These are phyloP conservation scores for Cheilosia vernalis DNA, from an alignment of 2,888 invertebrate species.

Conservation along the genomic window DNA sequence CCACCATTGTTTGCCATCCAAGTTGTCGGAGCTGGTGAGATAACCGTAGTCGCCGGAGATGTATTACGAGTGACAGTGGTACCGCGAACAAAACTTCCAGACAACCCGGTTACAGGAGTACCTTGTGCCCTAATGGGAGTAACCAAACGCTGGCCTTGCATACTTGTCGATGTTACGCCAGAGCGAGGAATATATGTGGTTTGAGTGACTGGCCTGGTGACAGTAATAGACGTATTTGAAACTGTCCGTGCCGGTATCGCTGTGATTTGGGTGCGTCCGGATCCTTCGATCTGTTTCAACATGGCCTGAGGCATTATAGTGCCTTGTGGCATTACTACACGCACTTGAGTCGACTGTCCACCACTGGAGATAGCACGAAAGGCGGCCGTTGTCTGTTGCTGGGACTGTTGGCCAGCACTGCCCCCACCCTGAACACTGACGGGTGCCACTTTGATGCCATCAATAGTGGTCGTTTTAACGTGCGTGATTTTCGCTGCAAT, in stretches of 20 bases:
- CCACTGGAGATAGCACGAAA: conserved; percentile 80
- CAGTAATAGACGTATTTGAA: conserved; percentile 83
- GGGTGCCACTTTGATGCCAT: conserved; percentile 80
- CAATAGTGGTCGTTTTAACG: conserved; percentile 84
- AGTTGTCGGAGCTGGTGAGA: conserved; percentile 82
- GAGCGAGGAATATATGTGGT: conserved; percentile 82
- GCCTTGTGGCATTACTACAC: conserved; percentile 81
- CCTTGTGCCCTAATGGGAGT: conserved; percentile 81
- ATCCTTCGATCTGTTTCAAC: conserved; percentile 84
- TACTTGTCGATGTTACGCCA: conserved; percentile 81
- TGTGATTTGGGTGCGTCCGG: conserved; percentile 82
- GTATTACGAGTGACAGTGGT: conserved; percentile 78
- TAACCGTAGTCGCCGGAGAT: conserved; percentile 82
- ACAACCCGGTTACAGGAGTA: conserved; percentile 78
- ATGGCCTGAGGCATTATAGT: conserved; percentile 84
- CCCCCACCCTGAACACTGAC: conserved; percentile 77
- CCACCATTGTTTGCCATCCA: conserved; percentile 81
- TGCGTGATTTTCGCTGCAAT: conserved; percentile 84
- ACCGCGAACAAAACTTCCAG: conserved; percentile 81
- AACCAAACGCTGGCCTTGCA: conserved; percentile 81
- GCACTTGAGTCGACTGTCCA: conserved; percentile 82
- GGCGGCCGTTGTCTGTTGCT: conserved; percentile 79
- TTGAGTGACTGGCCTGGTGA: conserved; percentile 82
- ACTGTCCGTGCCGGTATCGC: conserved; percentile 82
- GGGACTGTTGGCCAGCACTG: conserved; percentile 43